Evolutionary conservation across 1,140 invertebrate genomes (phyloP).

Genomic region (Paraescarpia echinospica): DNA sequence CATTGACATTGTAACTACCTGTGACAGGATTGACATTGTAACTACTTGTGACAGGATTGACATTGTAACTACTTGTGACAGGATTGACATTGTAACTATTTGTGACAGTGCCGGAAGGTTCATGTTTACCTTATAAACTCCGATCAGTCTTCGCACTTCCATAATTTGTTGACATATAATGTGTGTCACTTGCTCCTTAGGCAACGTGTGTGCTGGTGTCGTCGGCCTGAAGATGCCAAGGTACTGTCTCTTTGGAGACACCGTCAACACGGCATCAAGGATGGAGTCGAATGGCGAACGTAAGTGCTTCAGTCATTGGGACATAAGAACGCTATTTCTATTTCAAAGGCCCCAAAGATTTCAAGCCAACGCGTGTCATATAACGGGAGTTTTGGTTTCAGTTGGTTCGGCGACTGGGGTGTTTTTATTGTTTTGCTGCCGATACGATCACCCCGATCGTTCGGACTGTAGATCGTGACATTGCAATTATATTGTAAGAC

Average conservation of each 20-base stretch:
- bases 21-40: too few relatives aligned
- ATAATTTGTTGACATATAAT: background rate
- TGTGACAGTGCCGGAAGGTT: too few relatives aligned
- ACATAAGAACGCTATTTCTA: too few relatives aligned
- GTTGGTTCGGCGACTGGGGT: background rate
- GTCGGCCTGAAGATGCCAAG: conserved; percentile 87
- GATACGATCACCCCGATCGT: background rate
- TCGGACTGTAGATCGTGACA: background rate
- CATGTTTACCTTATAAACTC: background rate
- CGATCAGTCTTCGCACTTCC: background rate
- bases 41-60: too few relatives aligned
- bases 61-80: too few relatives aligned
- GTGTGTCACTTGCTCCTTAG: conserved; percentile 53
- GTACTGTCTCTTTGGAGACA: conserved; percentile 70
- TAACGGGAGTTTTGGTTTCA: background rate
- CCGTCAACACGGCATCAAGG: conserved; percentile 29
- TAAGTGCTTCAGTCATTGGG: background rate
- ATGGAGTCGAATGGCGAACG: conserved; percentile 57
- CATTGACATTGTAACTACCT: too few relatives aligned
- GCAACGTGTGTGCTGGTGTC: conserved; percentile 85
- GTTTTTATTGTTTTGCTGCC: background rate
- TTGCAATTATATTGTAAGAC: too few relatives aligned
- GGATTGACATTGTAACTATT: too few relatives aligned
- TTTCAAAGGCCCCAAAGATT: too few relatives aligned
- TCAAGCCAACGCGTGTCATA: background rate